Evolutionary conservation across 2,797 vertebrate species (phyloP).

Genomic region (Danio kyathit): DNA sequence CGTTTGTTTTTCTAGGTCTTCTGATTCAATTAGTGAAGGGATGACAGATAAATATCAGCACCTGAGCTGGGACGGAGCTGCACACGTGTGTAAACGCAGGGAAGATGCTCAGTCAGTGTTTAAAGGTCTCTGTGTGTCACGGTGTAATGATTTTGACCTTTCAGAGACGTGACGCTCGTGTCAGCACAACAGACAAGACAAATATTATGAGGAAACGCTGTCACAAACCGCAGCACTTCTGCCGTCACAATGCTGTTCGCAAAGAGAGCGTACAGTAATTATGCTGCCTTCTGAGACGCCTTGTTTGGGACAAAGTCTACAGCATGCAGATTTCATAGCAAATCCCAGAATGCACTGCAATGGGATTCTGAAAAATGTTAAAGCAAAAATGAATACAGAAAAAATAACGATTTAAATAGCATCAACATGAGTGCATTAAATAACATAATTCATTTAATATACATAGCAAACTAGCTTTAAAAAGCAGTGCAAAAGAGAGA

Average conservation of each 20-base stretch:
- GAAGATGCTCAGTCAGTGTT: slow-evolving; percentile 71
- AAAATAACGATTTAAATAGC: too few species aligned
- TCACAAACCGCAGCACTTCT: slow-evolving; percentile 1
- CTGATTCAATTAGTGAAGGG: slow-evolving; percentile 35
- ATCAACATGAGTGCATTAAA: too few species aligned
- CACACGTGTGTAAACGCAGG: slow-evolving; percentile 57
- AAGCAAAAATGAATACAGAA: not conserved
- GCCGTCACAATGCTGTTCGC: not conserved
- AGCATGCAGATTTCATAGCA: not conserved
- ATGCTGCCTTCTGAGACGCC: not conserved
- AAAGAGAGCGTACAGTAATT: not conserved
- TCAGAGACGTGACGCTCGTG: slow-evolving; percentile 74
- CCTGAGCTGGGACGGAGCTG: not conserved
- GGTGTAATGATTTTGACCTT: slow-evolving; percentile 82
- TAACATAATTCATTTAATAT: too few species aligned
- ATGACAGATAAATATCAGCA: slow-evolving; percentile 31
- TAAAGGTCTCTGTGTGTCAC: slow-evolving; percentile 82
- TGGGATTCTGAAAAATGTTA: not conserved
- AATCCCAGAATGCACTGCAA: not conserved
- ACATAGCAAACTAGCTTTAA: too few species aligned
- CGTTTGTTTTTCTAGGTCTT: slow-evolving; percentile 37
- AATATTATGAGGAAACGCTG: slow-evolving; percentile 16
- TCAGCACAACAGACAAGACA: slow-evolving; percentile 55
- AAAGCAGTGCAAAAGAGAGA: too few species aligned
- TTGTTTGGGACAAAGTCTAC: not conserved